These are phyloP conservation scores for Andrena chrysosceles DNA, from an alignment of 2,888 invertebrate species.

Conservation along the genomic window DNA sequence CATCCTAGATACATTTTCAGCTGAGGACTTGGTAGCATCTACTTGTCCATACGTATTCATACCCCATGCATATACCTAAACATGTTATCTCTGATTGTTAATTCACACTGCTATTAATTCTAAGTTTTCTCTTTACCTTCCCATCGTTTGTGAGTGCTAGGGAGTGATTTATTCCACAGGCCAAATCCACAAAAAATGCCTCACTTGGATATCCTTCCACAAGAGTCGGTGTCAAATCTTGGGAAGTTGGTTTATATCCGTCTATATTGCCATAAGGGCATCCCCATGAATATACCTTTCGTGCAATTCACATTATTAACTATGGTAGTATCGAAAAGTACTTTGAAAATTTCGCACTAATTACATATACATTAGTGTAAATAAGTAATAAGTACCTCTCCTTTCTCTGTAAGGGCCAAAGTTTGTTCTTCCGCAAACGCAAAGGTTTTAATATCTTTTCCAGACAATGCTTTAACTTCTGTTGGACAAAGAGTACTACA, in stretches of 20 bases:
- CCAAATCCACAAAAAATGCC: constrained; percentile 85
- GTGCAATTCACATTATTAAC: constrained; percentile 79
- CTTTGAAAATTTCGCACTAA: background rate
- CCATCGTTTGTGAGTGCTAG: too few relatives aligned
- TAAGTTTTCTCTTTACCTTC: too few relatives aligned
- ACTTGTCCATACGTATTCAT: constrained; percentile 87
- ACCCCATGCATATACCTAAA: constrained; percentile 85
- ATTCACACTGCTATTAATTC: too few relatives aligned
- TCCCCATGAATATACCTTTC: constrained; percentile 84
- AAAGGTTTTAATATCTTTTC: too few relatives aligned
- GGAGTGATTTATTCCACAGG: constrained; percentile 86
- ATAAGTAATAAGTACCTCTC: too few relatives aligned
- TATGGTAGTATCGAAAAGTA: background rate
- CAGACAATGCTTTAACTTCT: too few relatives aligned
- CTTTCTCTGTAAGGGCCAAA: too few relatives aligned
- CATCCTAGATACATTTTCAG: constrained; percentile 84
- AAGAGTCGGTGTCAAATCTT: constrained; percentile 85
- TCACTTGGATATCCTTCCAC: constrained; percentile 85
- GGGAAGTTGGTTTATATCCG: constrained; percentile 71
- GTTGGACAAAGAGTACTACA: too few relatives aligned
- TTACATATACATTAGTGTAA: too few relatives aligned
- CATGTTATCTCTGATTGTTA: too few relatives aligned
- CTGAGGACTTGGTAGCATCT: constrained; percentile 85
- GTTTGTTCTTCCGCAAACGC: too few relatives aligned
- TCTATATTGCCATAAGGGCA: too few relatives aligned